Evolutionary conservation across 2,113 vertebrate species (phyloP).

Genomic region (Cryptoleucopteryx plumbea): DNA sequence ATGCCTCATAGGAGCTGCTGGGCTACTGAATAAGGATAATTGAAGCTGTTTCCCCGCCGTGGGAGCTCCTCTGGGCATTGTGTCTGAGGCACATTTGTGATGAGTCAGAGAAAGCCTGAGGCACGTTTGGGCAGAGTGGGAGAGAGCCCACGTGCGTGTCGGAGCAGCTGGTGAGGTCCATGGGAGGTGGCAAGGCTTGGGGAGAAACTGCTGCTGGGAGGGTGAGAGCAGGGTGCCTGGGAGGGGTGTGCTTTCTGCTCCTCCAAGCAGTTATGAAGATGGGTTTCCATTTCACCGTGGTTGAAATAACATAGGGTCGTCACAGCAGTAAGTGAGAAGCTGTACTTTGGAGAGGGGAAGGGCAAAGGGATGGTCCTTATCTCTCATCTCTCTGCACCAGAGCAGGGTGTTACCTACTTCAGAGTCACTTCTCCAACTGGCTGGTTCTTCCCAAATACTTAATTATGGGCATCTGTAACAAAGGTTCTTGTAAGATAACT

Average conservation of each 20-base stretch:
- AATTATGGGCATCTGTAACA: background rate
- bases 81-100: background rate
- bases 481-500: background rate
- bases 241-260: background rate
- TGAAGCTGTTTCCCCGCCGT: fast-evolving
- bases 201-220: background rate
- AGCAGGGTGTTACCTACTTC: background rate
- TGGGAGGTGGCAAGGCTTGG: background rate
- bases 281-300: background rate
- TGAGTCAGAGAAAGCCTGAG: background rate
- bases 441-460: background rate
- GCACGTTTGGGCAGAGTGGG: background rate
- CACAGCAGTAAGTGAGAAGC: background rate
- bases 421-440: background rate
- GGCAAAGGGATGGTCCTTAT: background rate
- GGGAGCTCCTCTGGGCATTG: background rate
- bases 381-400: too few relatives aligned
- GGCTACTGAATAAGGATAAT: background rate
- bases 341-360: background rate
- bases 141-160: fast-evolving
- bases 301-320: background rate
- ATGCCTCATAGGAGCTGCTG: background rate
- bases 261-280: fast-evolving
- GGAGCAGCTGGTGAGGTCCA: background rate
- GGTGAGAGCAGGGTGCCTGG: background rate